Evolutionary conservation across 2,888 invertebrate species (phyloP).

Genomic region (Nineta flava): DNA sequence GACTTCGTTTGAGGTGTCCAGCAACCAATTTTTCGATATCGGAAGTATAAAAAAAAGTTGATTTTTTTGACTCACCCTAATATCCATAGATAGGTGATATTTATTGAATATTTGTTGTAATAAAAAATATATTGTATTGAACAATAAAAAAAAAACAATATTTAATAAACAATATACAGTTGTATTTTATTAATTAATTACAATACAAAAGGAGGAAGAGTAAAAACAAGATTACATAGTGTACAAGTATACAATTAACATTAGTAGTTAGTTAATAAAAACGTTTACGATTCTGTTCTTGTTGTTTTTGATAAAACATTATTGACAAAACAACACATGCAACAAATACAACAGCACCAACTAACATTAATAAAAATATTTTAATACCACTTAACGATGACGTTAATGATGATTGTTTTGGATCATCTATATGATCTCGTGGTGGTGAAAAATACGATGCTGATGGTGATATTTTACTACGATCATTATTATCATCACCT

Average conservation of each 20-base stretch:
- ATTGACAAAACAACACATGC: conserved; percentile 76
- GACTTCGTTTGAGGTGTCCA: no score
- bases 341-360: conserved; percentile 67
- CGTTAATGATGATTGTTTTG: conserved; percentile 49
- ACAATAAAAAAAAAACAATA: no score
- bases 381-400: conserved; percentile 77
- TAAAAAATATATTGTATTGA: no score
- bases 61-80: no score
- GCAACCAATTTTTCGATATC: no score
- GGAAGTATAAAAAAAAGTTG: no score
- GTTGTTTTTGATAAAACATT: conserved; percentile 85
- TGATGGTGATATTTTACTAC: conserved; percentile 73
- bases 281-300: conserved; percentile 77
- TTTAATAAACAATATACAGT: no score
- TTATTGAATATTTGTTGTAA: no score
- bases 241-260: not conserved
- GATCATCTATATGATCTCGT: conserved; percentile 78
- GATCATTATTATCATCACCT: conserved; percentile 53
- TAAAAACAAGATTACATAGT: not conserved
- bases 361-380: conserved; percentile 74
- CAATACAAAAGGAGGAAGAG: not conserved
- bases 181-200: no score
- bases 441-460: conserved; percentile 84
- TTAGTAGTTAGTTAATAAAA: no score
- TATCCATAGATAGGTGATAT: no score